Base-by-base conservation (phyloP, 2,113 vertebrate species). In the Anoura caudifer region DNA sequence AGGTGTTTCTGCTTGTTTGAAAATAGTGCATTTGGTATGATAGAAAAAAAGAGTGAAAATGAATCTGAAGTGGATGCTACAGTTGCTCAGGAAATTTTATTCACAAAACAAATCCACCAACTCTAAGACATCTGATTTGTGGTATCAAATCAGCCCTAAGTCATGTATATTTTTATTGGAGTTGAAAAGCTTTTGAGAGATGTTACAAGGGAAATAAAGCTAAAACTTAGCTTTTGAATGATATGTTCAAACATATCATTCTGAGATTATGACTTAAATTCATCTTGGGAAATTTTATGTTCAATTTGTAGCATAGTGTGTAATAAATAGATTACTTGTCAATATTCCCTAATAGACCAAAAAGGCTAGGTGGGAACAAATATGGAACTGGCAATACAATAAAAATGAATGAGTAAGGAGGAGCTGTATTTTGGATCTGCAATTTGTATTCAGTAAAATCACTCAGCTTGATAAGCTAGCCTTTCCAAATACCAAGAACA, bases 391-490 rank as follows among this genome's bases (percentile, higher is more conserved):
- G 8, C 56, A 84, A 75, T 94, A 92, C 33, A 38, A 80, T 47
- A 86, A 87, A 96, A 94, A 92, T 91, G 77, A 92, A 72, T 67
- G 77, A 75, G 15, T 69, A 85, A 88, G 41, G 56, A 24, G 26
- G 56, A 86, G 22, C n/a, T 92, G 26, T 77, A 4, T 90, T 90
- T 96, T 81, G 80, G 41, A 96, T 84, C 43, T 82, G 70, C 33
- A 81, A 69, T 94, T 95, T 95, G 31, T 91, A 93, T 90, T 92
- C 75, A 95, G 92, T 95, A 92, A 90, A 95, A 90, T 95, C 33
- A 69, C 17, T 95, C 52, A 77, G 69, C 28, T 43, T 80, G 41
- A 90, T 86, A 90, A 91, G 5, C 33, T 41, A 82, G 72, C 5
- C 43, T 93, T 95, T 97, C 87, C 69, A 91, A 97, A 83, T 80